Evolutionary conservation across 2,888 invertebrate species (phyloP), one percentile per base, ranked within the genome.

Genomic region (Epistrophe grossulariae): DNA sequence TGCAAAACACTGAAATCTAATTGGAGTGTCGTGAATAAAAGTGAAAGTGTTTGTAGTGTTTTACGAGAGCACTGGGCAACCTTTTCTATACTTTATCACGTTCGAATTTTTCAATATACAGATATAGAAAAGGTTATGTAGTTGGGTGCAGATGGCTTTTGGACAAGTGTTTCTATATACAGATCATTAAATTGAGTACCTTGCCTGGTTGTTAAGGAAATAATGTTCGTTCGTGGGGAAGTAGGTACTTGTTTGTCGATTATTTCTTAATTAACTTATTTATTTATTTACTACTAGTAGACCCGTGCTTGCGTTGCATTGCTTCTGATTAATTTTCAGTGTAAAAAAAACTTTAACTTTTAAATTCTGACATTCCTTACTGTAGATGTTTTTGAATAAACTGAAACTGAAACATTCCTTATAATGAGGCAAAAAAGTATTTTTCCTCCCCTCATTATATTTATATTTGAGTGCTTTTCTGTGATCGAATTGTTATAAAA

Each of bases 71-170:
- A 45, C 57, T 55, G n/a, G n/a, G 35, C n/a, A 57, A 55, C 57
- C 40, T 66, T 66, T 68, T 38, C 84, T 80, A 24, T 24, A 84
- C 84, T 84, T 81, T 62, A 81, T 68, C 84, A 84, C 84, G 84
- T 84, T 77, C 68, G 45, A 60, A 76, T 66, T 17, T 59, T 52
- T 57, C 19, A 24, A 57, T 45, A 13, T 64, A 35, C 9, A 31
- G n/a, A 4, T 17, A 1, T n/a, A 35, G 13, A n/a, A 11, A n/a
- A 17, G 35, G 55, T 55, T 55, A 28, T 28, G 52, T 17, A 28
- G 57, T 80, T 64, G 5, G 40, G 13, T 72, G 66, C 15, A 17
- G 72, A 66, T 43, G 45, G 17, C 48, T 71, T 50, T 50, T 57
- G 7, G 40, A 24, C 48, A 24, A 19, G 55, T 66, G 55, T 5